A percentile compares a stretch with the other conserved stretches of the same genome.
Evolutionary conservation across 2,888 invertebrate genomes (phyloP).

Genomic region (Pycnomerus fuliginosus): DNA sequence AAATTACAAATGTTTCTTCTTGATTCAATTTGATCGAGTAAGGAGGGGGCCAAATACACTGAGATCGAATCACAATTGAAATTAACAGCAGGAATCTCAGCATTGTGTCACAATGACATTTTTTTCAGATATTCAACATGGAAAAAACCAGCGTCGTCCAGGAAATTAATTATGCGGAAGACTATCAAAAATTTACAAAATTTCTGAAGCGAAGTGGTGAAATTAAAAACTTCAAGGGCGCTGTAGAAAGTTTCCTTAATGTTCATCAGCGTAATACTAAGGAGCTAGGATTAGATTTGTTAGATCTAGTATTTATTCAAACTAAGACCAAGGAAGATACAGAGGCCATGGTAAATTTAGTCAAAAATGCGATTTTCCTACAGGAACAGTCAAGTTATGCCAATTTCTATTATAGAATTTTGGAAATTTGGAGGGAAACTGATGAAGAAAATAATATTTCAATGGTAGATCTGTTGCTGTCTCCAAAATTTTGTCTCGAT

Average conservation of each 20-base stretch:
- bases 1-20: slow-evolving; percentile 47
- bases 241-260: slow-evolving; percentile 48
- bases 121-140: neutral
- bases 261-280: too few relatives aligned
- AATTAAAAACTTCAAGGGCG: slow-evolving; percentile 37
- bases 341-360: slow-evolving; percentile 37
- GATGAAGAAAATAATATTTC: slow-evolving; percentile 31
- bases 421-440: slow-evolving; percentile 35
- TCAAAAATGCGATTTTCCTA: slow-evolving; percentile 30
- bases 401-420: slow-evolving; percentile 40
- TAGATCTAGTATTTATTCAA: slow-evolving; percentile 44
- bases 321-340: slow-evolving; percentile 40
- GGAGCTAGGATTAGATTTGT: too few relatives aligned
- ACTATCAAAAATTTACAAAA: slow-evolving; percentile 54
- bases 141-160: slow-evolving; percentile 57
- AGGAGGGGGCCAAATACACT: slow-evolving; percentile 46
- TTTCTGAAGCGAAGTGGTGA: slow-evolving; percentile 34
- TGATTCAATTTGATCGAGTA: slow-evolving; percentile 46
- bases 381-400: slow-evolving; percentile 33
- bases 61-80: too few relatives aligned
- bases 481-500: slow-evolving; percentile 37
- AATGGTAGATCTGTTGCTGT: slow-evolving; percentile 37
- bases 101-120: neutral
- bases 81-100: neutral
- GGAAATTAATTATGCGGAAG: slow-evolving; percentile 70